These are phyloP conservation scores for Linnaemya tessellans DNA, from an alignment of 2,888 invertebrate species.

Conservation along the genomic window DNA sequence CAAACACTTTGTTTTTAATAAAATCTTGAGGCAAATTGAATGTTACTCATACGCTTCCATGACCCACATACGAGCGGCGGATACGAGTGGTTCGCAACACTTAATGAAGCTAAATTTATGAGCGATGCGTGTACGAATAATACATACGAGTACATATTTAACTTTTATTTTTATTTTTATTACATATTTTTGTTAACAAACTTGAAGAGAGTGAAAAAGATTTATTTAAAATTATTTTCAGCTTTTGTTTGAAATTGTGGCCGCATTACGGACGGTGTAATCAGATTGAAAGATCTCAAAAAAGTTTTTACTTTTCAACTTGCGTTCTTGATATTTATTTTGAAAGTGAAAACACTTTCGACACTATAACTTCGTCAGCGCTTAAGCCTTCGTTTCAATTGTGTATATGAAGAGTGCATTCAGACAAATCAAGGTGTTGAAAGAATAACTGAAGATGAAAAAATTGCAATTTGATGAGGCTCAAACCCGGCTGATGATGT, in stretches of 20 bases:
- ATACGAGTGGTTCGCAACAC: conserved; percentile 18
- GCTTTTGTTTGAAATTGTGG: not conserved
- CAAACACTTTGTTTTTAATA: conserved; percentile 45
- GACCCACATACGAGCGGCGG: conserved; percentile 22
- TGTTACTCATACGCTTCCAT: conserved; percentile 44
- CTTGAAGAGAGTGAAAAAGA: not conserved
- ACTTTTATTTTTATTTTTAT: not conserved
- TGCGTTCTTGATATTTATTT: too few relatives aligned
- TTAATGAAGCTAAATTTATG: conserved; percentile 25
- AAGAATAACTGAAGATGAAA: too few relatives aligned
- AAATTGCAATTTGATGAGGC: too few relatives aligned
- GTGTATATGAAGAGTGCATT: too few relatives aligned
- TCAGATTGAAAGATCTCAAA: too few relatives aligned
- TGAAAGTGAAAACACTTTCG: too few relatives aligned
- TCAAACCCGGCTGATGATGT: too few relatives aligned
- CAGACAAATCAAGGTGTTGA: too few relatives aligned
- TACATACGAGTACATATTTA: not conserved
- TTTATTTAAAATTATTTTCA: not conserved
- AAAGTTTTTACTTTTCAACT: too few relatives aligned
- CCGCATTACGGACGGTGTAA: too few relatives aligned
- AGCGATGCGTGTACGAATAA: not conserved
- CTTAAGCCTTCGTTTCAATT: too few relatives aligned
- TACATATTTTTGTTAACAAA: not conserved
- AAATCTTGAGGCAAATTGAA: conserved; percentile 19
- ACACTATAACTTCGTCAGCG: too few relatives aligned